Evolutionary conservation across 2,888 invertebrate genomes (phyloP).

Genomic region (Aspidiotus destructor): DNA sequence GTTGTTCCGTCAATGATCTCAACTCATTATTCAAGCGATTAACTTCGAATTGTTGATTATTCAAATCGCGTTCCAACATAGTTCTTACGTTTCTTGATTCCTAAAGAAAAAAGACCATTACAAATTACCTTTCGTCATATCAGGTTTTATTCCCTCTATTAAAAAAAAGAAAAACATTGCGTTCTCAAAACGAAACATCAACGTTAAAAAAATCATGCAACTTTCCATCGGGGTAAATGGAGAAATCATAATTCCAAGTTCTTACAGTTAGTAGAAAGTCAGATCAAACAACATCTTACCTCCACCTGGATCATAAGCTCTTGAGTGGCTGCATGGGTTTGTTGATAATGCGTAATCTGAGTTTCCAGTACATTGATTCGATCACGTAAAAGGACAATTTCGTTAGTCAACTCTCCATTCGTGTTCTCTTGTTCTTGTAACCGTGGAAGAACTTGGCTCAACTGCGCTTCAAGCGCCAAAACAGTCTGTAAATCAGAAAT

Average conservation of each 20-base stretch:
- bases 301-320: constrained; percentile 26
- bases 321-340: constrained; percentile 17
- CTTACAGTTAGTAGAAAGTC: neutral
- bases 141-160: neutral
- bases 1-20: constrained; percentile 44
- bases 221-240: no score
- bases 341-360: constrained; percentile 17
- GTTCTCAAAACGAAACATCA: neutral
- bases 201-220: neutral
- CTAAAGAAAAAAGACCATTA: constrained; percentile 40
- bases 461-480: constrained; percentile 40
- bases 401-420: constrained; percentile 38
- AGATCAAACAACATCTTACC: neutral
- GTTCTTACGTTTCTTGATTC: constrained; percentile 47
- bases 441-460: constrained; percentile 40
- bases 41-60: constrained; percentile 45
- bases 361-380: constrained; percentile 12
- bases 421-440: constrained; percentile 41
- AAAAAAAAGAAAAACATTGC: neutral
- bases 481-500: constrained; percentile 39
- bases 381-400: constrained; percentile 37
- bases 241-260: neutral
- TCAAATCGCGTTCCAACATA: constrained; percentile 49
- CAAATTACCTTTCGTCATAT: neutral
- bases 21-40: constrained; percentile 50